Percentiles rank a stretch among this genome's conserved stretches.
Conservation (phyloP, 2,888 invertebrate genomes). For the Venusia cambrica region DNA sequence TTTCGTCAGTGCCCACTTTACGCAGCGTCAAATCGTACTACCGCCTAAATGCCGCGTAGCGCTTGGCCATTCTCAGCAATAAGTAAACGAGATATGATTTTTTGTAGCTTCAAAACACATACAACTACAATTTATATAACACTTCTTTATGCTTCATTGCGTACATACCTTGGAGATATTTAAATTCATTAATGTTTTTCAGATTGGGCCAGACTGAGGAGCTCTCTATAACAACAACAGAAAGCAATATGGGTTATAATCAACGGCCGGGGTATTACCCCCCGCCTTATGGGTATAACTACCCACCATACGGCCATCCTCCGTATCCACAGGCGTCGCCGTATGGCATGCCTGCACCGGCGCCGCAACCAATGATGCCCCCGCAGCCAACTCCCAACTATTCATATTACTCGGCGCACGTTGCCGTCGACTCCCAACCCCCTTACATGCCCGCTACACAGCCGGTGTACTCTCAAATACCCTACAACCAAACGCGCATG, state of each 20-base stretch:
- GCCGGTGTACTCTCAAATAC: conserved; percentile 51
- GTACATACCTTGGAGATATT: too few relatives aligned
- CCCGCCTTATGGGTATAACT: conserved; percentile 49
- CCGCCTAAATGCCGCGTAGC: too few relatives aligned
- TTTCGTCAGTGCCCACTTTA: too few relatives aligned
- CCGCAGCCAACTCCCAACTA: conserved; percentile 39
- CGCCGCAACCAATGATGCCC: conserved; percentile 7
- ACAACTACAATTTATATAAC: too few relatives aligned
- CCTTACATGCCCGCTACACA: conserved; percentile 44
- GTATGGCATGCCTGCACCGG: conserved; percentile 57
- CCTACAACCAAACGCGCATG: conserved; percentile 67
- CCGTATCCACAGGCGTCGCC: conserved; percentile 56
- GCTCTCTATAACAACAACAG: conserved; percentile 47
- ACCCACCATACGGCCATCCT: conserved; percentile 53
- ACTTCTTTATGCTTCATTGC: too few relatives aligned
- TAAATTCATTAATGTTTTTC: conserved; percentile 31
- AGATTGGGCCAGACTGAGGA: conserved; percentile 73
- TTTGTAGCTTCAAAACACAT: too few relatives aligned
- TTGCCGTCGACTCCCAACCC: conserved; percentile 35
- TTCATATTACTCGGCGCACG: conserved; percentile 47
- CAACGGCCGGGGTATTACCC: conserved; percentile 59
- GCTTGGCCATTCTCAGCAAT: too few relatives aligned
- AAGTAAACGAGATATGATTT: too few relatives aligned
- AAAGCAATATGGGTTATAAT: conserved; percentile 64
- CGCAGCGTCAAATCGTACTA: too few relatives aligned